phyloP scores from a whole-genome alignment of 2,888 invertebrate species.

The Geophilus truncorum region DNA sequence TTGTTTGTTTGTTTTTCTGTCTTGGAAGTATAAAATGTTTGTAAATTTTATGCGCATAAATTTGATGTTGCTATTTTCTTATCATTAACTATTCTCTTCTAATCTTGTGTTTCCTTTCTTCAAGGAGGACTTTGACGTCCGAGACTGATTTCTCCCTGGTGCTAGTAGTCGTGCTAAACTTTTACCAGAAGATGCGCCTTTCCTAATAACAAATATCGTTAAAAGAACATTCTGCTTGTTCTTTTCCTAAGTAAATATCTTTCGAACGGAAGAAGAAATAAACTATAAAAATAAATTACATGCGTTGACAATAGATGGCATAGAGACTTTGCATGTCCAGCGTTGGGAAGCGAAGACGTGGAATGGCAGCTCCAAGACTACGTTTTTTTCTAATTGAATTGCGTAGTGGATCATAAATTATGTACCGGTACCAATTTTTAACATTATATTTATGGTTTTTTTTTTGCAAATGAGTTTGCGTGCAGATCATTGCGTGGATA shows the following conservation, averaged over 20 bases:
- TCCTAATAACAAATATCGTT: background rate
- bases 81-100: background rate
- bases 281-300: background rate
- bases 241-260: background rate
- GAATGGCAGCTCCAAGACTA: background rate
- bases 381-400: background rate
- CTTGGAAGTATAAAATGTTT: too few species aligned
- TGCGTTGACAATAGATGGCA: background rate
- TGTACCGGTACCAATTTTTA: too few species aligned
- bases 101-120: background rate
- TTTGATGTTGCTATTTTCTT: too few species aligned
- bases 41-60: too few species aligned
- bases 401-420: background rate
- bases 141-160: background rate
- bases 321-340: background rate
- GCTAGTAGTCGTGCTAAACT: constrained; percentile 7
- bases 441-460: too few species aligned
- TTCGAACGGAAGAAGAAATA: background rate
- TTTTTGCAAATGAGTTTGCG: too few species aligned
- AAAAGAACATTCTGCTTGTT: background rate
- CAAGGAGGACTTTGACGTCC: background rate
- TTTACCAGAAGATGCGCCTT: constrained; percentile 11
- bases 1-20: too few species aligned
- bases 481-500: too few species aligned
- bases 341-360: background rate